Percentiles rank a stretch among this genome's conserved stretches.
phyloP scores from a whole-genome alignment of 2,113 vertebrate genomes.

The Sinocyclocheilus rhinocerous region DNA sequence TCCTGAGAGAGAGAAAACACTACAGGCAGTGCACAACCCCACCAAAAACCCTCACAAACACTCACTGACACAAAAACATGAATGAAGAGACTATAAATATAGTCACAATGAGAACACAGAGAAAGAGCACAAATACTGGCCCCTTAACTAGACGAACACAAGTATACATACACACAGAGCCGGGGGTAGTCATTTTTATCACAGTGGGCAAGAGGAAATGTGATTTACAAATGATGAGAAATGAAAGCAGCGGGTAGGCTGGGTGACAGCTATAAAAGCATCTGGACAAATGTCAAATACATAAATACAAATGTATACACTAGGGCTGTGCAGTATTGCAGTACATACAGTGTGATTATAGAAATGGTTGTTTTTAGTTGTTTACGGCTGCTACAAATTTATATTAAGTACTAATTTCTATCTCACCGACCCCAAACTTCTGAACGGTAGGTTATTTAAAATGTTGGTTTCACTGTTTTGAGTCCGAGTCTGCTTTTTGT shows the following conservation, averaged over 20 bases:
- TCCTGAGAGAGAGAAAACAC: slow-evolving; percentile 47
- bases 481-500: not conserved
- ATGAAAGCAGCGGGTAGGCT: not conserved
- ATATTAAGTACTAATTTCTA: no score
- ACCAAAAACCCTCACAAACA: slow-evolving; percentile 17
- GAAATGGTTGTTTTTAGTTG: no score
- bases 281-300: slow-evolving; percentile 5
- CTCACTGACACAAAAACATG: slow-evolving; percentile 33
- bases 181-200: slow-evolving; percentile 26
- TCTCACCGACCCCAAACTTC: no score
- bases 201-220: slow-evolving; percentile 1
- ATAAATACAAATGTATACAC: not conserved
- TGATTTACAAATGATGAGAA: slow-evolving; percentile 25
- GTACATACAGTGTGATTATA: not conserved
- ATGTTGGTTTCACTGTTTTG: not conserved
- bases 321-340: not conserved
- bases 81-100: slow-evolving; percentile 40
- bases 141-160: not conserved
- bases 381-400: no score
- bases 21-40: slow-evolving; percentile 32
- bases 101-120: slow-evolving; percentile 33
- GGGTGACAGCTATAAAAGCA: slow-evolving; percentile 1
- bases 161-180: slow-evolving; percentile 21
- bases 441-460: not conserved
- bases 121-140: slow-evolving; percentile 23